Percentiles rank a stretch among this genome's conserved stretches.
These are phyloP conservation scores for Aurelia sp. DNA, from an alignment of 30 jellyfish, hydroid and myxozoan species.

Conservation along the genomic window DNA sequence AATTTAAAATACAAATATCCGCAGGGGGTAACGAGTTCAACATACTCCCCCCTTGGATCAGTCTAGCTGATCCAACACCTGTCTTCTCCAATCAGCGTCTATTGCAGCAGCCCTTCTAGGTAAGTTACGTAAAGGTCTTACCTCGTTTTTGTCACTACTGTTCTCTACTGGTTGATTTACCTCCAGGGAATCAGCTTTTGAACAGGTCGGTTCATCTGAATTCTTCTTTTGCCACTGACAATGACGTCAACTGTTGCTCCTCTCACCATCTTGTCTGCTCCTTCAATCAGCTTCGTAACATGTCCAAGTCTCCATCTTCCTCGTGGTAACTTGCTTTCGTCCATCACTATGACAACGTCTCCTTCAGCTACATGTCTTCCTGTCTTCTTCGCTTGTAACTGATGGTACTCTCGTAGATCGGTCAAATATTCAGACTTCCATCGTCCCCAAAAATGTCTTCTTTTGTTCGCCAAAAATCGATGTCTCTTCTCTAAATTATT, in stretches of 20 bases:
- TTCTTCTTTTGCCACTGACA: neutral
- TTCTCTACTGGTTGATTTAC: neutral
- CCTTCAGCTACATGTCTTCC: too few species aligned
- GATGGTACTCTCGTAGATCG: too few species aligned
- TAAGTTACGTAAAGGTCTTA: neutral
- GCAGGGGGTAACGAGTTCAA: too few species aligned
- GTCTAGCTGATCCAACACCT: neutral
- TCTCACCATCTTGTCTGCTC: neutral
- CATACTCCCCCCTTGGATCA: neutral
- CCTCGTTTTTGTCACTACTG: neutral
- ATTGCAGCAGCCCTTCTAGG: neutral
- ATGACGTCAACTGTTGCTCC: constrained; percentile 17
- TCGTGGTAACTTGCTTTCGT: neutral
- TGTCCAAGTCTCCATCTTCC: constrained; percentile 23
- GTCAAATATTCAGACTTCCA: too few species aligned
- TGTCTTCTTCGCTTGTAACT: too few species aligned
- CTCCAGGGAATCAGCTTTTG: constrained; percentile 26
- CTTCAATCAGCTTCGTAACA: neutral
- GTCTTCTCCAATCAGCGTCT: neutral
- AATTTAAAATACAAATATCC: too few species aligned
- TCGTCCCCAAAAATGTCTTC: too few species aligned
- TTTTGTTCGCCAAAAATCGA: too few species aligned
- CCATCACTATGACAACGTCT: too few species aligned
- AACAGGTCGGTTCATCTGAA: constrained; percentile 13
- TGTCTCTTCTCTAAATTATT: too few species aligned